Percentiles rank a stretch among this genome's conserved stretches.
Evolutionary conservation across 1,140 invertebrate species (phyloP).

Genomic region (Ostrea edulis): DNA sequence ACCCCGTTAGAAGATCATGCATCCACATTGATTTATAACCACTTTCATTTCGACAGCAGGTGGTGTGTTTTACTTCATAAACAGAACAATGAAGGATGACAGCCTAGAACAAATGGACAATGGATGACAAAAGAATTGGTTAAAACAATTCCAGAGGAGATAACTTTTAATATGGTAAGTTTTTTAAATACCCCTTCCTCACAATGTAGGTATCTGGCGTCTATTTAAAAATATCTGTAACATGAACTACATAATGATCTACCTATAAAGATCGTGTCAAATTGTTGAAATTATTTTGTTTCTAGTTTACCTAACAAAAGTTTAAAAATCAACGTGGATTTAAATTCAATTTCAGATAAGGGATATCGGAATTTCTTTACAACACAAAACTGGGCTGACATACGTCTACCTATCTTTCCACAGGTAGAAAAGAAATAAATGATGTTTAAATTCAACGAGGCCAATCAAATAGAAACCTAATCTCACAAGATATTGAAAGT

Average conservation of each 20-base stretch:
- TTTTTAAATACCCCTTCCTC: not conserved
- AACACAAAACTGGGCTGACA: not conserved
- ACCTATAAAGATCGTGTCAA: not conserved
- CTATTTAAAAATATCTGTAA: too few relatives aligned
- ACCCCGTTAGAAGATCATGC: not conserved
- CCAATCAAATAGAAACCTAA: slow-evolving; percentile 37
- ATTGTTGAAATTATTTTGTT: not conserved
- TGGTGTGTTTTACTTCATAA: not conserved
- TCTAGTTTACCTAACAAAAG: slow-evolving; percentile 1
- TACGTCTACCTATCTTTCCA: not conserved
- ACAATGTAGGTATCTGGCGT: not conserved
- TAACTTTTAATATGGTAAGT: not conserved
- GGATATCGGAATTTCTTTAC: slow-evolving; percentile 3
- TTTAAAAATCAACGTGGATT: slow-evolving; percentile 26
- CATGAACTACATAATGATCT: too few relatives aligned
- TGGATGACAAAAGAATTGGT: not conserved
- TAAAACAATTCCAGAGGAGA: not conserved
- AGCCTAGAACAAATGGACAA: not conserved
- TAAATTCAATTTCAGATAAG: slow-evolving; percentile 31
- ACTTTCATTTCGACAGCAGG: not conserved
- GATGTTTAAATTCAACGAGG: slow-evolving; percentile 19
- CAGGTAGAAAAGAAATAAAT: slow-evolving; percentile 32
- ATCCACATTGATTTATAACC: not conserved
- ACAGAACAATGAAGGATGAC: slow-evolving; percentile 4
- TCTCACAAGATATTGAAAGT: slow-evolving; percentile 26